Percentiles rank a stretch among this genome's conserved stretches.
phyloP scores from a whole-genome alignment of 2,888 invertebrate genomes.

The Megamerina dolium region DNA sequence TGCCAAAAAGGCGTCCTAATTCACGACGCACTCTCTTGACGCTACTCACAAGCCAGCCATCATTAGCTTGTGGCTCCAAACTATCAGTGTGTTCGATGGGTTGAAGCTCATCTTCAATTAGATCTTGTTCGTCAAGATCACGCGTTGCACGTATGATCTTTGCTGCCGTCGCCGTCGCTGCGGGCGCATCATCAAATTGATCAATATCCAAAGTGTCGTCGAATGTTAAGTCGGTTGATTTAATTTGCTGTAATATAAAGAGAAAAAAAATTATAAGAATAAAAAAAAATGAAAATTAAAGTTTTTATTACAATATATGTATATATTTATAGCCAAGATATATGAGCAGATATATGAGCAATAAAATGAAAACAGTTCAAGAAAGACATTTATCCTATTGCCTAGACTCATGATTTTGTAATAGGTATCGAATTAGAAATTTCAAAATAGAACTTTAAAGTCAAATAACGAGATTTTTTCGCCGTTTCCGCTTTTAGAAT shows the following conservation, averaged over 20 bases:
- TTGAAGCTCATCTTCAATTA: constrained; percentile 34
- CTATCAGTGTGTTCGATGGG: constrained; percentile 23
- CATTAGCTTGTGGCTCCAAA: constrained; percentile 6
- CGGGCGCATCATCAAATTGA: constrained; percentile 20
- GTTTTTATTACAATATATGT: background rate
- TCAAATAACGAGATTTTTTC: no score
- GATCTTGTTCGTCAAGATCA: constrained; percentile 29
- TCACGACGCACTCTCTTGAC: constrained; percentile 42
- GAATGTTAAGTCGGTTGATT: constrained; percentile 31
- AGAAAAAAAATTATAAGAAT: background rate
- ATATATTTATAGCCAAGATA: background rate
- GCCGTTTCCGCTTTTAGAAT: no score
- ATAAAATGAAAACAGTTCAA: no score
- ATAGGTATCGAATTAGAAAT: no score
- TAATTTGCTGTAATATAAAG: constrained; percentile 21
- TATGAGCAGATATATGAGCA: no score
- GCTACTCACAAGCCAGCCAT: constrained; percentile 35
- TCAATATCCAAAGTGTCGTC: constrained; percentile 33
- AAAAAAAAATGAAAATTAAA: background rate
- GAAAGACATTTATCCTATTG: no score
- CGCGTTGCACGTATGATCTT: constrained; percentile 24
- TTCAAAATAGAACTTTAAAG: no score
- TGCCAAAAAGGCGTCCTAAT: constrained; percentile 35
- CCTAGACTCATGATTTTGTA: no score
- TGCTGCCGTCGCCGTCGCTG: constrained; percentile 8